Evolutionary conservation across 2,888 invertebrate species (phyloP).

Genomic region (Prionchulus punctatus): DNA sequence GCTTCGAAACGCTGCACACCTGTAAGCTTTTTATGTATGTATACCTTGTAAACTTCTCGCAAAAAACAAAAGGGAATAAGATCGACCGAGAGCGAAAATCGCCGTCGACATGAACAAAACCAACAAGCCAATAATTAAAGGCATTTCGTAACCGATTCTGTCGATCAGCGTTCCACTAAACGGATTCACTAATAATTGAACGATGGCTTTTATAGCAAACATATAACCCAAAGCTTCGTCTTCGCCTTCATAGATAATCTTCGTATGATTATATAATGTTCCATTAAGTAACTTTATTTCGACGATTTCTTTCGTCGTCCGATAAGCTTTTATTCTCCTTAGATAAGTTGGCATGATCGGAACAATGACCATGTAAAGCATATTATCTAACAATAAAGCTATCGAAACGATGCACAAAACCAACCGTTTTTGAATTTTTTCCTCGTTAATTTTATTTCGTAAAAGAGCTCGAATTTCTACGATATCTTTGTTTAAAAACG

Average conservation of each 20-base stretch:
- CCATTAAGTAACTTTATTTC: conserved; percentile 34
- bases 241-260: conserved; percentile 54
- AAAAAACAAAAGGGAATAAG: conserved; percentile 86
- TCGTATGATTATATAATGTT: no score
- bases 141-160: conserved; percentile 90
- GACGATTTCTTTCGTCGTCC: conserved; percentile 16
- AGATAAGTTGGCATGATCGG: conserved; percentile 95
- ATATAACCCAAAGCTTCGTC: conserved; percentile 86
- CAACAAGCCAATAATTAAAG: conserved; percentile 95
- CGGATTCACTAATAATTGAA: conserved; percentile 93
- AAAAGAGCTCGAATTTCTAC: neutral
- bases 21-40: no score
- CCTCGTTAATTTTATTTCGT: neutral
- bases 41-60: conserved; percentile 79
- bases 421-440: conserved; percentile 47
- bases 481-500: conserved; percentile 21
- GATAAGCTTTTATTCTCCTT: conserved; percentile 36
- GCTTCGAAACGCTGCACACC: no score
- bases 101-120: conserved; percentile 95
- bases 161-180: conserved; percentile 96
- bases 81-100: conserved; percentile 86
- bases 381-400: conserved; percentile 91
- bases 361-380: conserved; percentile 99
- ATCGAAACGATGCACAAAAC: conserved; percentile 91
- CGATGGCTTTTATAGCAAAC: conserved; percentile 95